A percentile compares a stretch with the other conserved stretches of the same genome.
Conservation (phyloP, 1,140 invertebrate genomes). For the Formica selysi region DNA sequence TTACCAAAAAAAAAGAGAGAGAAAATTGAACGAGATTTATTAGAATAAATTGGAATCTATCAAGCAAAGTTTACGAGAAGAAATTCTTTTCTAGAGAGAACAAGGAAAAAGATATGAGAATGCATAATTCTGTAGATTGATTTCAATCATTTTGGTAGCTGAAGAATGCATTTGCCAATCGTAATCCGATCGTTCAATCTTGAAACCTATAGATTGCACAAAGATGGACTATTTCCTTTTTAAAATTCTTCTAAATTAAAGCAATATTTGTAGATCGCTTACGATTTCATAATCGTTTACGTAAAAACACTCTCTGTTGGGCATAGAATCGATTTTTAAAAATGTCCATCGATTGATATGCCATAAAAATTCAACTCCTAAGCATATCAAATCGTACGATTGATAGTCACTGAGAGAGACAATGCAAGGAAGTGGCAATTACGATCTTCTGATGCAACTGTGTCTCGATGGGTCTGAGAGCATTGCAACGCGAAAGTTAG, state of each 20-base stretch:
- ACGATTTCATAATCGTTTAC: not conserved
- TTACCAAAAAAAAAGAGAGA: not conserved
- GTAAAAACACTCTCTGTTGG: not conserved
- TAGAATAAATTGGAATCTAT: not conserved
- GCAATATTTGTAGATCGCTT: not conserved
- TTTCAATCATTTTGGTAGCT: not conserved
- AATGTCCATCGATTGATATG: conserved; percentile 10
- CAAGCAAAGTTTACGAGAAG: not conserved
- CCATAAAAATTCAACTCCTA: not conserved
- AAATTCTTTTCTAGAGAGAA: not conserved
- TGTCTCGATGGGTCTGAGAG: not conserved
- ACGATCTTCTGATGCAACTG: conserved; percentile 27
- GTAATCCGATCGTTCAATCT: not conserved
- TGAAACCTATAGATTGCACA: not conserved
- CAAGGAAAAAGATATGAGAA: not conserved
- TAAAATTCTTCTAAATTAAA: not conserved
- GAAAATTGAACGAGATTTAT: not conserved
- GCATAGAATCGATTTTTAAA: conserved; percentile 5
- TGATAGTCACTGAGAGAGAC: conserved; percentile 24
- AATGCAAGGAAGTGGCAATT: not conserved
- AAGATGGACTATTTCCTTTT: not conserved
- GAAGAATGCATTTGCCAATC: not conserved
- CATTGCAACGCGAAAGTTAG: conserved; percentile 25
- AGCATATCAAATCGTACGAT: not conserved
- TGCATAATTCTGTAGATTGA: not conserved